Percentiles rank a stretch among this genome's conserved stretches.
phyloP scores from a whole-genome alignment of 2,888 invertebrate species.

The Diogma glabrata region DNA sequence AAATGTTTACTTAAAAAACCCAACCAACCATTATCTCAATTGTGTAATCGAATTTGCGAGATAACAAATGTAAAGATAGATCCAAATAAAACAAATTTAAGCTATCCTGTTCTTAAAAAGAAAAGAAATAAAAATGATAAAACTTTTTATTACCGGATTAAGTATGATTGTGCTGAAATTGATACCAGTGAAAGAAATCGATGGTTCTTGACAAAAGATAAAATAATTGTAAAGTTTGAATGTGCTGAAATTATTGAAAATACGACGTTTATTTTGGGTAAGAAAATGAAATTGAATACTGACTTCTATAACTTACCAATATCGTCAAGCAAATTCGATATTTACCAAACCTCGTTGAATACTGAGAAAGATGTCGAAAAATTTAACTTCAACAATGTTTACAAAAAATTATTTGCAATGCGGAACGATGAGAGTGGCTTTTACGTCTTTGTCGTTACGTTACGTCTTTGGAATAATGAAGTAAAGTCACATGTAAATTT shows the following conservation, averaged over 20 bases:
- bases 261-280: background rate
- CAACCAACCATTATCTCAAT: slow-evolving; percentile 18
- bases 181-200: background rate
- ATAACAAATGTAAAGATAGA: slow-evolving; percentile 2
- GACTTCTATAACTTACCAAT: background rate
- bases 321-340: background rate
- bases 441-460: slow-evolving; percentile 5
- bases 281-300: background rate
- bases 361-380: background rate
- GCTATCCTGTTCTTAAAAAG: background rate
- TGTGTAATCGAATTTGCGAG: background rate
- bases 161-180: background rate
- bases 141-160: slow-evolving; percentile 5
- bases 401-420: slow-evolving; percentile 10
- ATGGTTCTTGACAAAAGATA: slow-evolving; percentile 2
- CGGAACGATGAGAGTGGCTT: background rate
- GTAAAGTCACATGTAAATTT: too few relatives aligned
- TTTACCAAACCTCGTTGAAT: background rate
- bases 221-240: slow-evolving; percentile 2
- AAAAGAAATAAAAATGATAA: background rate
- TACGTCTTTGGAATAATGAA: too few relatives aligned
- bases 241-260: background rate
- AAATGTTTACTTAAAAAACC: slow-evolving; percentile 17
- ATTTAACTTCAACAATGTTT: background rate
- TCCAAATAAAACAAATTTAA: too few relatives aligned